These are phyloP conservation scores for Panthera tigris DNA, from an alignment of 2,113 vertebrate species.

Conservation along the genomic window DNA sequence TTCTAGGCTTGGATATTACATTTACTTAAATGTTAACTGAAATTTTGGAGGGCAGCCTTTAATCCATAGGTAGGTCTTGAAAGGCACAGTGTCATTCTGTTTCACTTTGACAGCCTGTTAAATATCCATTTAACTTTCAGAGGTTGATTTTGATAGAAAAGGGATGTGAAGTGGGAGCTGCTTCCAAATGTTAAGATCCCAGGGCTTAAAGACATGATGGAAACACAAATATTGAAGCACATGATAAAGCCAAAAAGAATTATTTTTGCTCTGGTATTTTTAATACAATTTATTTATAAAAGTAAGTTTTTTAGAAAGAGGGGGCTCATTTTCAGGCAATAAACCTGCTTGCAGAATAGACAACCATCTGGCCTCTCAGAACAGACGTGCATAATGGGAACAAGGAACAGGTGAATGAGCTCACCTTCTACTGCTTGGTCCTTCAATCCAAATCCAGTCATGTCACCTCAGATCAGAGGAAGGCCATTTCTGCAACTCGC, in stretches of 20 bases:
- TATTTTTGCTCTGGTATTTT: slow-evolving; percentile 25
- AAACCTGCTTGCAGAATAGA: not conserved
- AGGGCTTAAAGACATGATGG: not conserved
- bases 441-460: not conserved
- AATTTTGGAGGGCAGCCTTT: not conserved
- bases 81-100: not conserved
- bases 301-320: not conserved
- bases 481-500: not conserved
- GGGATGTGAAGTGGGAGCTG: not conserved
- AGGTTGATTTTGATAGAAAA: slow-evolving; percentile 44
- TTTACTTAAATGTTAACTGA: not conserved
- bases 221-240: not conserved
- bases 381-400: not conserved
- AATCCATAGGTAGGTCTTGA: not conserved
- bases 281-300: slow-evolving; percentile 36
- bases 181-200: slow-evolving; percentile 46
- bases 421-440: not conserved
- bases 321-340: slow-evolving; percentile 38
- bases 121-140: slow-evolving; percentile 19
- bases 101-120: slow-evolving; percentile 14
- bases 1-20: not conserved
- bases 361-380: slow-evolving; percentile 36
- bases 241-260: not conserved
- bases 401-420: slow-evolving; percentile 16
- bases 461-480: not conserved